Evolutionary conservation across 2,888 invertebrate genomes (phyloP).

Genomic region (Myathropa florea): DNA sequence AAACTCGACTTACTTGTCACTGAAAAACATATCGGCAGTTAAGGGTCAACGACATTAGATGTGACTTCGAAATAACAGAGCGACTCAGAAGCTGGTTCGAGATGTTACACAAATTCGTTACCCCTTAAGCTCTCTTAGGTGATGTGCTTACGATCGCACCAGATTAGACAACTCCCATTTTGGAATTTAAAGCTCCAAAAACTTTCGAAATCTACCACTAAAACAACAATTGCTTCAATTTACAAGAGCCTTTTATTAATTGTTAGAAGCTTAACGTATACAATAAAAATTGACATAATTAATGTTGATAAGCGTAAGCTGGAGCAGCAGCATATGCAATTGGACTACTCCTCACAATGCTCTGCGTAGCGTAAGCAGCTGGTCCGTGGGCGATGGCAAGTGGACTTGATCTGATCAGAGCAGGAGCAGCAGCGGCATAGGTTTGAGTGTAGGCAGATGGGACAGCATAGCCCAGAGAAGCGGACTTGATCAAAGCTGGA

Average conservation of each 20-base stretch:
- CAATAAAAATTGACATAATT: background rate
- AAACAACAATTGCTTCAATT: background rate
- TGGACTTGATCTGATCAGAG: too few species aligned
- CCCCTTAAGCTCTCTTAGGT: too few species aligned
- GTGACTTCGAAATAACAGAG: too few species aligned
- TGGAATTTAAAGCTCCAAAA: too few species aligned
- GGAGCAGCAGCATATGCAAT: constrained; percentile 23
- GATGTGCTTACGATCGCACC: too few species aligned
- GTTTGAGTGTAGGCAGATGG: constrained; percentile 56
- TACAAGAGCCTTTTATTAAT: background rate
- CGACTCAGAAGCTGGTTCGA: too few species aligned
- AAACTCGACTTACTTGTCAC: too few species aligned
- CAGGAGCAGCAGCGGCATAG: constrained; percentile 34
- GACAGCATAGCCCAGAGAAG: constrained; percentile 43
- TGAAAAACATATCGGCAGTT: too few species aligned
- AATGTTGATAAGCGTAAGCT: constrained; percentile 44
- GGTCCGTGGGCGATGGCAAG: background rate
- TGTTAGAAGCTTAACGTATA: background rate
- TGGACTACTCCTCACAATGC: constrained; percentile 5
- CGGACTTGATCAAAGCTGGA: constrained; percentile 2
- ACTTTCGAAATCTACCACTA: too few species aligned
- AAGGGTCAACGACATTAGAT: too few species aligned
- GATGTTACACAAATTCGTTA: too few species aligned
- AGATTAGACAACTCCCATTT: too few species aligned
- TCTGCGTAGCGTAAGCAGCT: background rate